These are phyloP conservation scores for Meta bourneti DNA, from an alignment of 2,888 invertebrate species.

Conservation along the genomic window DNA sequence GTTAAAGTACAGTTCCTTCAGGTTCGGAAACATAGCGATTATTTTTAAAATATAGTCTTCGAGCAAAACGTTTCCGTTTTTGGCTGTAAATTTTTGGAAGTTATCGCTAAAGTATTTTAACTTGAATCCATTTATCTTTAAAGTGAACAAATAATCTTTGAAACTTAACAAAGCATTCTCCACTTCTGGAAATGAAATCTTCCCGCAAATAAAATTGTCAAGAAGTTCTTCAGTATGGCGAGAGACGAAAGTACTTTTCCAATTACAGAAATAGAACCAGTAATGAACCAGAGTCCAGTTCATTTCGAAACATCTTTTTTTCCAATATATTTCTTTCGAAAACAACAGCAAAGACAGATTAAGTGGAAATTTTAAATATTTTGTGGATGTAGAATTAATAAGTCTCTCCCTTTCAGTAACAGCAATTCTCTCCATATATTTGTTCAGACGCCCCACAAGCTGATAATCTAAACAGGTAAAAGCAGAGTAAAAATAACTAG, in stretches of 20 bases:
- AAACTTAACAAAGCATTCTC: not conserved
- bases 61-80: not conserved
- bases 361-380: slow-evolving; percentile 9
- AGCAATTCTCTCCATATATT: no score
- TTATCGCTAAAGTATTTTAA: slow-evolving; percentile 4
- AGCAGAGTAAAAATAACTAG: no score
- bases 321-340: slow-evolving; percentile 58
- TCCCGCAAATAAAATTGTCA: slow-evolving; percentile 28
- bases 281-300: slow-evolving; percentile 36
- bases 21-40: slow-evolving; percentile 12
- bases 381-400: not conserved
- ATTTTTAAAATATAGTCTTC: slow-evolving; percentile 20
- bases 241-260: slow-evolving; percentile 52
- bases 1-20: slow-evolving; percentile 50
- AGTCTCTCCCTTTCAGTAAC: no score
- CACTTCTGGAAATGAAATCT: slow-evolving; percentile 17
- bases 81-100: not conserved
- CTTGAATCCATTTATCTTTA: slow-evolving; percentile 63
- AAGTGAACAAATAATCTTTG: not conserved
- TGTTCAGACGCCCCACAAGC: no score
- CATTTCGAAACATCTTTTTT: slow-evolving; percentile 34
- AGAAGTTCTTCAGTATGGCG: slow-evolving; percentile 19
- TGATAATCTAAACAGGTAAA: no score
- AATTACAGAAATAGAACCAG: slow-evolving; percentile 42
- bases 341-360: slow-evolving; percentile 4